Evolutionary conservation across 2,888 invertebrate genomes (phyloP).

Genomic region (Andrena marginata): DNA sequence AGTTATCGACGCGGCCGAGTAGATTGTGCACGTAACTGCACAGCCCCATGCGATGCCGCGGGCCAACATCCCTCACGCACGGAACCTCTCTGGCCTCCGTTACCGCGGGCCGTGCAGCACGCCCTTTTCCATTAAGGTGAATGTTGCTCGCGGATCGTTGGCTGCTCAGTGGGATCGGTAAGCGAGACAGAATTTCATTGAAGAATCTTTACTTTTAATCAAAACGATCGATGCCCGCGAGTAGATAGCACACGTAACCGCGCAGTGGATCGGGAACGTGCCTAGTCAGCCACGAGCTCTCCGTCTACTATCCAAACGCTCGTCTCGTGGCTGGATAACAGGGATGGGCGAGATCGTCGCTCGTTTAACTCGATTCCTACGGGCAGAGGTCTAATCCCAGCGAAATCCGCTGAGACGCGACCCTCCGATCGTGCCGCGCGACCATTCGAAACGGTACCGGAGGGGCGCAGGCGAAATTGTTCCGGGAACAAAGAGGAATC

Average conservation of each 20-base stretch:
- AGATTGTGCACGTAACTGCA: conserved; percentile 15
- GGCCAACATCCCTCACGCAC: conserved; percentile 10
- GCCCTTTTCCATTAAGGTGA: not conserved
- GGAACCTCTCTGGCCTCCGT: not conserved
- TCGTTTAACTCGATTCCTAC: too few relatives aligned
- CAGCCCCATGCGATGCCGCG: not conserved
- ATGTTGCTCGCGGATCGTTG: not conserved
- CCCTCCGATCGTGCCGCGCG: not conserved
- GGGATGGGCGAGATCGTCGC: not conserved
- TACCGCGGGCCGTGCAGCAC: too few relatives aligned
- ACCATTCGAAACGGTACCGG: not conserved
- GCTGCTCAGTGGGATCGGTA: not conserved
- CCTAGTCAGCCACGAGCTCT: conserved; percentile 20
- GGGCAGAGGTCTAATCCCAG: too few relatives aligned
- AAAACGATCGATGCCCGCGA: conserved; percentile 11
- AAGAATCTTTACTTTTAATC: conserved; percentile 39
- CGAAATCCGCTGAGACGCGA: not conserved
- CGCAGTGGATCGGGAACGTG: conserved; percentile 30
- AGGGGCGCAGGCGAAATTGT: conserved; percentile 10
- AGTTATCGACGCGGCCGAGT: not conserved
- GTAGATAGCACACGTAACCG: conserved; percentile 12
- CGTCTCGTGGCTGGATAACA: not conserved
- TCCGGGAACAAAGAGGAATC: conserved; percentile 2
- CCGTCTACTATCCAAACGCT: not conserved
- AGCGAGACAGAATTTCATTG: conserved; percentile 19